These are phyloP conservation scores for Psilanteris sp. DNA, from an alignment of 1,140 invertebrate species.

Conservation along the genomic window DNA sequence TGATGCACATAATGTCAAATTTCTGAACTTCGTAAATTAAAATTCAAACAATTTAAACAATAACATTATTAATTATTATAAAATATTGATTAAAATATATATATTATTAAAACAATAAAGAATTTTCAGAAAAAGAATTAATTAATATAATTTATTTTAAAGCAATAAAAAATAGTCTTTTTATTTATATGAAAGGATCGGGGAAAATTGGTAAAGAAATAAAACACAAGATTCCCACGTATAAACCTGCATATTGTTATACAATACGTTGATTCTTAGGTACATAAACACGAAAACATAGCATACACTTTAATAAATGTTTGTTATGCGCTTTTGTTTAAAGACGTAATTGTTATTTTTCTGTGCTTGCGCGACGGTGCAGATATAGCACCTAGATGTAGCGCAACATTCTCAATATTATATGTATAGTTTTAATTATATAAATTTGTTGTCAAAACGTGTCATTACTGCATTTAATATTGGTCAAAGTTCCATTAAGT, in stretches of 20 bases:
- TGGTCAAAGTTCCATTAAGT: slow-evolving; percentile 21
- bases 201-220: slow-evolving; percentile 19
- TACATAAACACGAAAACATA: slow-evolving; percentile 75
- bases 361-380: slow-evolving; percentile 37
- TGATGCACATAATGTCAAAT: no score
- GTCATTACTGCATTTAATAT: slow-evolving; percentile 19
- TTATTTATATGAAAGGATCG: not conserved
- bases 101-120: no score
- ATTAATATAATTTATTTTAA: no score
- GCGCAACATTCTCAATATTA: slow-evolving; percentile 6
- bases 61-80: no score
- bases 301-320: slow-evolving; percentile 63
- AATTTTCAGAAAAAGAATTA: no score
- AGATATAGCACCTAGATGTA: slow-evolving; percentile 16
- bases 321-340: slow-evolving; percentile 57
- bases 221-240: slow-evolving; percentile 62
- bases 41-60: no score
- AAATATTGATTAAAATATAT: no score
- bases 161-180: no score
- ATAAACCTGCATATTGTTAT: slow-evolving; percentile 78
- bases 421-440: slow-evolving; percentile 14
- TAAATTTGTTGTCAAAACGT: slow-evolving; percentile 33
- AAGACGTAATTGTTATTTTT: slow-evolving; percentile 48
- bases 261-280: slow-evolving; percentile 76
- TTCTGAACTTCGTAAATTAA: no score